Conservation (phyloP, 2,113 vertebrate genomes). For the Zosterops borbonicus region DNA sequence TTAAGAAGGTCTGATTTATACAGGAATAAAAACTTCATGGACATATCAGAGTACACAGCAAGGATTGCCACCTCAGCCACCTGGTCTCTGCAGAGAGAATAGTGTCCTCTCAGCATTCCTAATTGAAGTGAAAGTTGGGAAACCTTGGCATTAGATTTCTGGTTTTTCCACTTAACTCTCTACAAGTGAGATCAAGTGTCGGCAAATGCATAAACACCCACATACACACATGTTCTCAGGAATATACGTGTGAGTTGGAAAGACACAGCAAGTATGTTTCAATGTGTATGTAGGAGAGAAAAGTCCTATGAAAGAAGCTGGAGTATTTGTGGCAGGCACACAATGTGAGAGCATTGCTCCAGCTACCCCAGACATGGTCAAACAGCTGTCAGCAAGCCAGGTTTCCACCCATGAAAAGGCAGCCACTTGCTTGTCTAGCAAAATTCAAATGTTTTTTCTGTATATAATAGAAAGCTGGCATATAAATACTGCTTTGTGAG, state of each 20-base stretch:
- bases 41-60: background rate
- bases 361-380: background rate
- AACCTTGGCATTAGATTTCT: background rate
- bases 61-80: background rate
- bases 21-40: background rate
- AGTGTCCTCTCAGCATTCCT: background rate
- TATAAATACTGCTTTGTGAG: slow-evolving; percentile 15
- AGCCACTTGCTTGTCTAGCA: background rate
- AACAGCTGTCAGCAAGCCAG: slow-evolving; percentile 17
- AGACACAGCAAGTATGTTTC: background rate
- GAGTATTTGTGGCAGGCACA: background rate
- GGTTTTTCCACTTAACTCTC: background rate
- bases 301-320: background rate
- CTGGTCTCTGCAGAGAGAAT: background rate
- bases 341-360: background rate
- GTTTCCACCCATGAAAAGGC: slow-evolving; percentile 47
- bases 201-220: background rate
- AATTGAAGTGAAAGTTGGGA: background rate
- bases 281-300: background rate
- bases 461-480: slow-evolving; percentile 39
- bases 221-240: background rate
- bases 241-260: background rate
- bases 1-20: background rate
- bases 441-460: slow-evolving; percentile 26
- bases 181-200: background rate